Conservation (phyloP, 1,140 invertebrate genomes). For the Eulimnadia texana region DNA sequence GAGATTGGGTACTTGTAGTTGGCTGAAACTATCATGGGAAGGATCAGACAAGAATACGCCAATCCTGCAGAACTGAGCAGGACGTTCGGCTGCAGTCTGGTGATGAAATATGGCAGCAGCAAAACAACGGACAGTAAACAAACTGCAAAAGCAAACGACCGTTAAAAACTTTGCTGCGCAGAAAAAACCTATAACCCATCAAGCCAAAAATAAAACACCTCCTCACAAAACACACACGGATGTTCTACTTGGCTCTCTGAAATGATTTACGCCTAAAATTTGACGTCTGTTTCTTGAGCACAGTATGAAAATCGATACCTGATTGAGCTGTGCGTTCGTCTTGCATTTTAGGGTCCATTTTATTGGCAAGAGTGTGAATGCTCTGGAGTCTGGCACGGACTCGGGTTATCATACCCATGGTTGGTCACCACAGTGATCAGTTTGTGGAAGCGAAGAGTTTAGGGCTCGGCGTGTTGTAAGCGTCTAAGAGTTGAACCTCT, state of each 20-base stretch:
- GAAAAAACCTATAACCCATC: too few relatives aligned
- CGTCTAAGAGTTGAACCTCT: too few relatives aligned
- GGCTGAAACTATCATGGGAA: conserved; percentile 44
- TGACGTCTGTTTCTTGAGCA: too few relatives aligned
- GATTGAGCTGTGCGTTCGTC: conserved; percentile 48
- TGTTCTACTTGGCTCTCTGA: too few relatives aligned
- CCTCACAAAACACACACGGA: too few relatives aligned
- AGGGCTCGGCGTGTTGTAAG: not conserved
- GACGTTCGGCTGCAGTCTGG: conserved; percentile 29
- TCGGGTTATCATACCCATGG: not conserved
- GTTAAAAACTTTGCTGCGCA: not conserved
- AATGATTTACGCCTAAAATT: too few relatives aligned
- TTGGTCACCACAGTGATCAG: too few relatives aligned
- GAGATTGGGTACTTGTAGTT: conserved; percentile 46
- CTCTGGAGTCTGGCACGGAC: not conserved
- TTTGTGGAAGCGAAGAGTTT: not conserved
- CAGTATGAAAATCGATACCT: too few relatives aligned
- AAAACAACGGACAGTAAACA: conserved; percentile 45
- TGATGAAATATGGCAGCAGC: conserved; percentile 42
- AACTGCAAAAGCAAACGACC: conserved; percentile 32
- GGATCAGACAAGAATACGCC: conserved; percentile 43
- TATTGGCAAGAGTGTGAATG: conserved; percentile 32
- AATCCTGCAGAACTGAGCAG: conserved; percentile 41
- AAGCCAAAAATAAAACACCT: too few relatives aligned
- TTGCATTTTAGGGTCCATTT: conserved; percentile 34